Percentiles rank a stretch among this genome's conserved stretches.
phyloP scores from a whole-genome alignment of 1,140 invertebrate species.

The Drosophila pandora region DNA sequence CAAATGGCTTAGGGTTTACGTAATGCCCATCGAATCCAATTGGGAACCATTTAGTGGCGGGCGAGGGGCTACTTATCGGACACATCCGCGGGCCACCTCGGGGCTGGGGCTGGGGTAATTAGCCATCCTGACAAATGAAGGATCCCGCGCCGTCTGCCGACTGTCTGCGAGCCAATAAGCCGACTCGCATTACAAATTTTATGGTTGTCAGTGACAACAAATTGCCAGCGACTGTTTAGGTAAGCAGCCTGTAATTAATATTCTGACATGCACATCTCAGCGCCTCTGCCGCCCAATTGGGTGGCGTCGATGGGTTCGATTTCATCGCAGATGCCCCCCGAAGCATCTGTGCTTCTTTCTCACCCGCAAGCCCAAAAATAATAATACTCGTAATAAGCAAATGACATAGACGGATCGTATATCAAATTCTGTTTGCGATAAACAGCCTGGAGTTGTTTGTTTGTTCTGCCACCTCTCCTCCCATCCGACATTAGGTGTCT shows the following conservation, averaged over 20 bases:
- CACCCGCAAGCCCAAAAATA: slow-evolving; percentile 25
- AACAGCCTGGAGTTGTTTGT: slow-evolving; percentile 33
- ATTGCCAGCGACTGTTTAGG: slow-evolving; percentile 45
- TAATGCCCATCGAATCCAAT: slow-evolving; percentile 7
- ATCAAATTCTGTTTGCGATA: slow-evolving; percentile 65
- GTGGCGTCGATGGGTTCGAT: slow-evolving; percentile 23
- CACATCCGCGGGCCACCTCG: slow-evolving; percentile 4
- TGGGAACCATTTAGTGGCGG: slow-evolving; percentile 12
- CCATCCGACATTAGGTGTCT: slow-evolving; percentile 6
- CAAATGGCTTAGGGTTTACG: slow-evolving; percentile 26
- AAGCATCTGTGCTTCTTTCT: slow-evolving; percentile 9
- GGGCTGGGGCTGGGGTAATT: slow-evolving; percentile 45
- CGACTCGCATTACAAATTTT: slow-evolving; percentile 55
- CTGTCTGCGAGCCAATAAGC: slow-evolving; percentile 33
- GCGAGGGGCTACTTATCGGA: background rate
- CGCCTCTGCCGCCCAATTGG: background rate
- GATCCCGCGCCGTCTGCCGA: slow-evolving; percentile 23
- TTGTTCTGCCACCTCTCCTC: background rate
- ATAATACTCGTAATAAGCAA: slow-evolving; percentile 36
- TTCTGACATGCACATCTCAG: slow-evolving; percentile 35
- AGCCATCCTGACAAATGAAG: slow-evolving; percentile 15
- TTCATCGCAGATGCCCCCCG: slow-evolving; percentile 22
- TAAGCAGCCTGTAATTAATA: slow-evolving; percentile 71
- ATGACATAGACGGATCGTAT: slow-evolving; percentile 61
- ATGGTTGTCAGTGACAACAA: slow-evolving; percentile 44